Percentiles rank a stretch among this genome's conserved stretches.
phyloP scores from a whole-genome alignment of 2,113 vertebrate species.

The Thamnophis sirtalis region DNA sequence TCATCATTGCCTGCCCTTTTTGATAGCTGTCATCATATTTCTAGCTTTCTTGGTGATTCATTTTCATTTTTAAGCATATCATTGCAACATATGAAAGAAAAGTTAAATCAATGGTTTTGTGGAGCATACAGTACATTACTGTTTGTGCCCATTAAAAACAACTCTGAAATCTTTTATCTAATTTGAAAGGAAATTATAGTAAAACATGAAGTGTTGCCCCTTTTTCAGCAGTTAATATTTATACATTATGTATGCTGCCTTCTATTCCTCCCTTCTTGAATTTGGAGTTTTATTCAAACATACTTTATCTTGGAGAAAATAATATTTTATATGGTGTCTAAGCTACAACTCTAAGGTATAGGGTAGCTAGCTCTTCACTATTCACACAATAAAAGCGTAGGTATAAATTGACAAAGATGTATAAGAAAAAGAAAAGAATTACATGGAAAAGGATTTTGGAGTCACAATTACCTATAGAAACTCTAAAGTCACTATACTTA shows the following conservation, averaged over 20 bases:
- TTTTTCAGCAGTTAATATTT: not conserved
- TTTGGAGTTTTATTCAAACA: constrained; percentile 13
- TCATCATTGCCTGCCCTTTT: not conserved
- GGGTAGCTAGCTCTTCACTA: not conserved
- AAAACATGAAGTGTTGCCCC: constrained; percentile 29
- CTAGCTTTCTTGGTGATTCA: not conserved
- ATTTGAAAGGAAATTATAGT: constrained; percentile 16
- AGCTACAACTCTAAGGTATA: constrained; percentile 27
- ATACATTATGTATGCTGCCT: not conserved
- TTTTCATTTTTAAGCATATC: constrained; percentile 13
- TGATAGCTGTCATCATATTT: not conserved
- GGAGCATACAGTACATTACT: not conserved
- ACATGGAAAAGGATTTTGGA: constrained; percentile 45
- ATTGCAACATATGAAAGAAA: not conserved
- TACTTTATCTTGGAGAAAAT: constrained; percentile 31
- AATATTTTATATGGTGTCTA: constrained; percentile 17
- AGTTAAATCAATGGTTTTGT: not conserved
- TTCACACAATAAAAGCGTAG: constrained; percentile 49
- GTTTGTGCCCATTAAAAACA: not conserved
- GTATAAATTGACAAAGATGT: constrained; percentile 52
- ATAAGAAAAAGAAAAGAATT: constrained; percentile 39
- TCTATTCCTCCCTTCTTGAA: not conserved
- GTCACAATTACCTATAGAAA: not conserved
- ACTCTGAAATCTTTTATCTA: not conserved
- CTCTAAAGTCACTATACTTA: constrained; percentile 55